phyloP scores from a whole-genome alignment of 2,113 vertebrate genomes.

The Macquaria ambigua region DNA sequence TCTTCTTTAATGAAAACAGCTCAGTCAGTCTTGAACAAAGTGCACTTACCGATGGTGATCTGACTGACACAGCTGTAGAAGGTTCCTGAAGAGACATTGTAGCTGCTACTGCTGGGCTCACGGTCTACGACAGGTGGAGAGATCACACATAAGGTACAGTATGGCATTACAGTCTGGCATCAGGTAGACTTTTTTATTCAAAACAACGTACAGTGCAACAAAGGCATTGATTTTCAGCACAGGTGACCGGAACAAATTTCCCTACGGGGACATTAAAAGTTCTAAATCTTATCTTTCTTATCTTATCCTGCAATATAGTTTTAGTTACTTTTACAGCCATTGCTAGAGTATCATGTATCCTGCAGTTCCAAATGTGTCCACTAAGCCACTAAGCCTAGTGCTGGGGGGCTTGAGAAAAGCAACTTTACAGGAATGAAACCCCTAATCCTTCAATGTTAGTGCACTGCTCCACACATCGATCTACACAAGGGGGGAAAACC shows the following conservation, averaged over 20 bases:
- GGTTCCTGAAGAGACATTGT: constrained; percentile 86
- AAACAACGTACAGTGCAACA: neutral
- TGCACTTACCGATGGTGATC: constrained; percentile 89
- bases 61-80: constrained; percentile 91
- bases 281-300: too few species aligned
- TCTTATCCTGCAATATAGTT: neutral
- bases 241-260: neutral
- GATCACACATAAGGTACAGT: neutral
- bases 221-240: neutral
- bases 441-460: constrained; percentile 44
- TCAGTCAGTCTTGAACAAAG: neutral
- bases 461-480: constrained; percentile 31
- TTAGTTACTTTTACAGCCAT: neutral
- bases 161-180: neutral
- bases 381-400: neutral
- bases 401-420: constrained; percentile 25
- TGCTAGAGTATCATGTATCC: neutral
- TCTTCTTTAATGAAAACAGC: neutral
- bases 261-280: too few species aligned
- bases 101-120: constrained; percentile 86
- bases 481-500: constrained; percentile 5
- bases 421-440: constrained; percentile 22
- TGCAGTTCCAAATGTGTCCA: constrained; percentile 27
- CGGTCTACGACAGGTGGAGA: constrained; percentile 77
- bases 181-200: neutral